phyloP scores from a whole-genome alignment of 2,797 vertebrate species.

The Ptychobarbus kaznakovi region DNA sequence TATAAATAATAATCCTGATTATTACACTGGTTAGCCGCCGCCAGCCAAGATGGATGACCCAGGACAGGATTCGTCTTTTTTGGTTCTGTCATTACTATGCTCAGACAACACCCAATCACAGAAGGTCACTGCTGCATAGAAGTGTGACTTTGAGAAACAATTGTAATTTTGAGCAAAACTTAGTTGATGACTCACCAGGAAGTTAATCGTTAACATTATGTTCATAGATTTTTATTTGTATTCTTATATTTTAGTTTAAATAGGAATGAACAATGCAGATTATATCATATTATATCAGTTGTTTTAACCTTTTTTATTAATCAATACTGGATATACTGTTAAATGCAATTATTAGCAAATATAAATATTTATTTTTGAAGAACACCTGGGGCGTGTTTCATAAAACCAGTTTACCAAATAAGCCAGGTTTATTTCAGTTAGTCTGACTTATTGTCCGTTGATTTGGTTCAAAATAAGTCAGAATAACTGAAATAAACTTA shows the following conservation, averaged over 20 bases:
- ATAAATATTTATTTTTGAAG: background rate
- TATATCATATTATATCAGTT: background rate
- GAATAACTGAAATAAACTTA: no score
- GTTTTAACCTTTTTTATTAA: background rate
- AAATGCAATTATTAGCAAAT: background rate
- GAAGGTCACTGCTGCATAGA: constrained; percentile 66
- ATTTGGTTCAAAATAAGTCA: no score
- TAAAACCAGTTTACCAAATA: no score
- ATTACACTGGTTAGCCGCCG: constrained; percentile 97
- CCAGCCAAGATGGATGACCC: constrained; percentile 95
- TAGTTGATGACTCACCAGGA: background rate
- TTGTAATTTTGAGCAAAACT: background rate
- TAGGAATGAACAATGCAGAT: background rate
- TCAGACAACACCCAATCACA: constrained; percentile 78
- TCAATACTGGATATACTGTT: background rate
- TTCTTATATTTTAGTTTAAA: background rate
- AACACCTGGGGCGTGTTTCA: background rate
- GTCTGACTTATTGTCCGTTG: no score
- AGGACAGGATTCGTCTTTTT: constrained; percentile 90
- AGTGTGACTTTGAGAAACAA: constrained; percentile 2
- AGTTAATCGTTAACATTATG: background rate
- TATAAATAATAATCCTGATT: constrained; percentile 99
- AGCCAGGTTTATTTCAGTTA: no score
- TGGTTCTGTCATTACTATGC: constrained; percentile 70
- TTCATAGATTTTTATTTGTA: background rate